phyloP scores from a whole-genome alignment of 2,113 vertebrate species.

The Camelus dromedarius region DNA sequence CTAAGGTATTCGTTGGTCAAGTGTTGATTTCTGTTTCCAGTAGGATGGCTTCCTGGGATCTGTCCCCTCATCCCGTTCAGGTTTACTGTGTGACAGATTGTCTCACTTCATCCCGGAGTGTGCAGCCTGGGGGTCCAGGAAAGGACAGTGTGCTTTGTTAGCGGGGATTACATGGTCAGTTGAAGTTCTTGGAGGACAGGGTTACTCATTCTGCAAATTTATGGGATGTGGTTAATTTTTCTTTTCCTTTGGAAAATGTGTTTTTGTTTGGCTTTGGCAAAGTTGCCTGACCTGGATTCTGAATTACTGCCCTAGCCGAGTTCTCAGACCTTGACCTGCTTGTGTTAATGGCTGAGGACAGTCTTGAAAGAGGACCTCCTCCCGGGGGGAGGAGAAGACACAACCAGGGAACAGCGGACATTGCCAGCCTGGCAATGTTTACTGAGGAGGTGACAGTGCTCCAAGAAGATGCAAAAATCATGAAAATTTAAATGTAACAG shows the following conservation, averaged over 20 bases:
- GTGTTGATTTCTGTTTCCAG: not conserved
- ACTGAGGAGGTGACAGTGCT: not conserved
- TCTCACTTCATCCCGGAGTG: not conserved
- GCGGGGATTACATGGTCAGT: not conserved
- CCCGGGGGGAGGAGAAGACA: slow-evolving; percentile 50
- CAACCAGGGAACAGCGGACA: slow-evolving; percentile 59
- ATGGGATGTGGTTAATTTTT: slow-evolving; percentile 63
- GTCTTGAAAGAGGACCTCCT: slow-evolving; percentile 60
- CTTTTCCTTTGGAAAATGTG: slow-evolving; percentile 77
- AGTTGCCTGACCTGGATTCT: slow-evolving; percentile 69
- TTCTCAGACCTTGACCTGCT: slow-evolving; percentile 82
- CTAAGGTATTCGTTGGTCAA: not conserved
- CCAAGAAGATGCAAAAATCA: not conserved
- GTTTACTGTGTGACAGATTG: not conserved
- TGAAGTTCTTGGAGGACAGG: slow-evolving; percentile 52
- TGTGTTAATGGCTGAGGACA: slow-evolving; percentile 67
- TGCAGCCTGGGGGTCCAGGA: not conserved
- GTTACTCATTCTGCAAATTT: slow-evolving; percentile 68
- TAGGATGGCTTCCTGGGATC: not conserved
- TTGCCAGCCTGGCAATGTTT: slow-evolving; percentile 54
- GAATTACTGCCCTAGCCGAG: slow-evolving; percentile 77
- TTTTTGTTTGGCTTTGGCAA: slow-evolving; percentile 83
- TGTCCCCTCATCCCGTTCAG: not conserved
- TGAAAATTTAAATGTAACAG: not conserved
- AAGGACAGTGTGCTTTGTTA: not conserved